Conservation (phyloP, 2,113 vertebrate species). For the Saccopteryx bilineata region DNA sequence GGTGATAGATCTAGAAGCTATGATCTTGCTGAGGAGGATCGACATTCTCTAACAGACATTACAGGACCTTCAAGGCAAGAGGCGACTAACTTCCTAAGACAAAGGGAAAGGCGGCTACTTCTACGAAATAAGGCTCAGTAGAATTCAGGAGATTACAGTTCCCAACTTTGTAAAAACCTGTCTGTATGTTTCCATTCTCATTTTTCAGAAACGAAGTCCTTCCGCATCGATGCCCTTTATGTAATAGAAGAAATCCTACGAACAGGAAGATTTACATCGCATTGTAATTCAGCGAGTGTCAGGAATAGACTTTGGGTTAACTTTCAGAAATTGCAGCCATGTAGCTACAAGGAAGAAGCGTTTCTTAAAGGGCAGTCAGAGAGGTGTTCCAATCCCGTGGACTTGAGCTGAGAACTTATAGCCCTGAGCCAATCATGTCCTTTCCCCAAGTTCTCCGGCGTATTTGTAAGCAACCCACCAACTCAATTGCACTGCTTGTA, state of each 20-base stretch:
- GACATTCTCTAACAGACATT: not conserved
- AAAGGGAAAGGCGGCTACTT: not conserved
- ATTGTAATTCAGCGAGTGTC: not conserved
- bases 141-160: not conserved
- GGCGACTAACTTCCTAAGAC: not conserved
- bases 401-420: not conserved
- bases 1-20: not conserved
- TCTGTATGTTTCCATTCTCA: not conserved
- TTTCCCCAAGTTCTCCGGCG: not conserved
- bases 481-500: not conserved
- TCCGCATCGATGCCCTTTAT: not conserved
- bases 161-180: not conserved
- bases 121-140: not conserved
- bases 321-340: not conserved
- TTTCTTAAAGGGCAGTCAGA: not conserved
- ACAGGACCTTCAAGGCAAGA: not conserved
- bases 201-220: not conserved
- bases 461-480: not conserved
- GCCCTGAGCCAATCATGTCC: not conserved
- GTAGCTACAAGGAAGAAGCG: not conserved
- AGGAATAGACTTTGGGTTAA: not conserved
- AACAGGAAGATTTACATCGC: not conserved
- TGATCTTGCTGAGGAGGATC: not conserved
- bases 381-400: not conserved
- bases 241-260: not conserved